Evolutionary conservation across 2,113 vertebrate genomes (phyloP), one percentile per base, ranked within the genome.

Genomic region (Pipa parva): DNA sequence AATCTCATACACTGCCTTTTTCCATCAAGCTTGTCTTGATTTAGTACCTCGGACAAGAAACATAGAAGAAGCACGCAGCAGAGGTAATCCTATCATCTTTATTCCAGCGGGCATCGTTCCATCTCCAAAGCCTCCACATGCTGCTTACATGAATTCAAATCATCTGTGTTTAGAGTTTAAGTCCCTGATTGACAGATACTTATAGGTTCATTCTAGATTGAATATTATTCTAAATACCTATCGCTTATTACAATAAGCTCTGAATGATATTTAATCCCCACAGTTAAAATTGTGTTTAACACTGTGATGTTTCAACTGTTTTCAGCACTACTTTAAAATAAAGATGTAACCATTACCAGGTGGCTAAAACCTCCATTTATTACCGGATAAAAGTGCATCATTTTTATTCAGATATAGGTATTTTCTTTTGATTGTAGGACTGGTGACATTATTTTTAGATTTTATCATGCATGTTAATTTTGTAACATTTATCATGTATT

Each of bases 21-120:
- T 91, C 90, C 86, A 92, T 91, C 91, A 91, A 92, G 90, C 85
- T 84, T 85, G 80, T 78, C 86, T 85, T 85, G 85, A 86, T 88
- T 87, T 85, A 85, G 79, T 80, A 79, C 82, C 85, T 84, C 77
- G 77, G 77, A 73, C 78, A 72, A 86, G 73, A 76, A 78, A 75
- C 78, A 80, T 81, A 81, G 80, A 83, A 31, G 46, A 77, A 76
- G 74, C 81, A 73, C 81, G 83, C 83, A 79, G 80, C 78, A 73
- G 78, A 83, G 78, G 85, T 90, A 92, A 92, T 90, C 86, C 89
- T 88, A 90, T 89, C 89, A 84, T 90, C 86, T 77, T 81, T 81
- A 79, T 83, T 85, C 77, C 5, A 17, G 77, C 79, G 78, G 79
- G 75, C 76, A 64, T 77, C 74, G 52, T 81, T 90, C 85, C 85